These are phyloP conservation scores for Zophobas atratus DNA, from an alignment of 1,140 invertebrate genomes.

Conservation along the genomic window DNA sequence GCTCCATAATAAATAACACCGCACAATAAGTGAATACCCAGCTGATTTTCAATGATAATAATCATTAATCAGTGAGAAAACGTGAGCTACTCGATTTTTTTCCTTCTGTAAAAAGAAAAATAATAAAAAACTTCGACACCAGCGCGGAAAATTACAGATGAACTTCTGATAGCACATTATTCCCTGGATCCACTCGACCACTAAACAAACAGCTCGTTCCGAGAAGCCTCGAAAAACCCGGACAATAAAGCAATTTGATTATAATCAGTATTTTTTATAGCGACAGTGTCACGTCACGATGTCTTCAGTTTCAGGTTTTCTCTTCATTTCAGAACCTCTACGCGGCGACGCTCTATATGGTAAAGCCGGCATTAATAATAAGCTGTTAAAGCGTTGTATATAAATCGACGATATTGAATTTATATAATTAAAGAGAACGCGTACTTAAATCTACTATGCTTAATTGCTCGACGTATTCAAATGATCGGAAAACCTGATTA, in stretches of 20 bases:
- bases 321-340: conserved; percentile 7
- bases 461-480: conserved; percentile 16
- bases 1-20: no score
- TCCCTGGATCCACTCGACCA: conserved; percentile 1
- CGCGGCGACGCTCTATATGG: background rate
- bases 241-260: conserved; percentile 34
- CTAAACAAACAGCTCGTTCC: conserved; percentile 20
- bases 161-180: conserved; percentile 43
- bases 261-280: conserved; percentile 36
- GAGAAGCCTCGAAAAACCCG: conserved; percentile 19
- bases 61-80: no score
- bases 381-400: conserved; percentile 11
- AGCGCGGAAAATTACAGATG: no score
- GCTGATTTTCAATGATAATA: no score
- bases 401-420: conserved; percentile 1
- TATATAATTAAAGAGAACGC: conserved; percentile 20
- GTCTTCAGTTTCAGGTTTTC: conserved; percentile 29
- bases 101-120: no score
- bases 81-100: no score
- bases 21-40: no score
- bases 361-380: background rate
- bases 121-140: no score
- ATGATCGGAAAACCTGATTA: conserved; percentile 13
- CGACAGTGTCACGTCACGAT: conserved; percentile 27
- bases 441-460: conserved; percentile 7